Conservation (phyloP, 2,113 vertebrate species). For the Ivindomyrus marchei region DNA sequence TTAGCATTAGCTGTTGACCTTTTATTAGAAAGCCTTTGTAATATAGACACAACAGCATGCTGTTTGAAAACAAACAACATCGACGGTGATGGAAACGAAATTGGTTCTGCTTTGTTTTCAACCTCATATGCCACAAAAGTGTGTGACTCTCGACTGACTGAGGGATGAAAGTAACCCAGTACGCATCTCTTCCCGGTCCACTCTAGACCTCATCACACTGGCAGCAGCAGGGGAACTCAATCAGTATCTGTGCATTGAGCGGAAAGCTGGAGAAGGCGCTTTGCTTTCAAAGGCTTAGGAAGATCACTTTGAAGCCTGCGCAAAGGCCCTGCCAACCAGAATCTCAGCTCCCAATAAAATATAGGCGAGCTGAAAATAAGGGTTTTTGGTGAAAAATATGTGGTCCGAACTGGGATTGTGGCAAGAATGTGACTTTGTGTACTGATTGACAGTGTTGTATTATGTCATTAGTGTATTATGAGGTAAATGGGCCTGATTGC, state of each 20-base stretch:
- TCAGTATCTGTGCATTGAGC: not conserved
- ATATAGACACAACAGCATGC: not conserved
- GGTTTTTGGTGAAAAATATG: not conserved
- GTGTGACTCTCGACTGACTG: not conserved
- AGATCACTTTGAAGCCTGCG: conserved; percentile 20
- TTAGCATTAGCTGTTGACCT: conserved; percentile 1
- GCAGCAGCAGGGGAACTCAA: not conserved
- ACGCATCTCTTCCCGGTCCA: not conserved
- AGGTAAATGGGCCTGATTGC: not conserved
- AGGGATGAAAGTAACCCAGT: not conserved
- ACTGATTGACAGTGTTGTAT: not conserved
- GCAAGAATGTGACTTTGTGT: conserved; percentile 3
- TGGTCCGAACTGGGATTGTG: not conserved
- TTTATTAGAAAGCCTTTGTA: conserved; percentile 9
- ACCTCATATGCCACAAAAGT: not conserved
- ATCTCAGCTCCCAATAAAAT: not conserved
- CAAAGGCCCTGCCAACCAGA: not conserved
- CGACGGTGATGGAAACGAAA: not conserved
- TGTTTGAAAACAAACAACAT: not conserved
- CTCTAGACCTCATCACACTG: not conserved
- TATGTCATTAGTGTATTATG: not conserved
- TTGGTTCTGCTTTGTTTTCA: not conserved
- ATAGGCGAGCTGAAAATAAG: not conserved
- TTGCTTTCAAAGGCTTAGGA: conserved; percentile 14
- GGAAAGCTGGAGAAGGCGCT: not conserved